These are phyloP conservation scores for Carapus acus DNA, from an alignment of 2,797 vertebrate genomes.

Conservation along the genomic window DNA sequence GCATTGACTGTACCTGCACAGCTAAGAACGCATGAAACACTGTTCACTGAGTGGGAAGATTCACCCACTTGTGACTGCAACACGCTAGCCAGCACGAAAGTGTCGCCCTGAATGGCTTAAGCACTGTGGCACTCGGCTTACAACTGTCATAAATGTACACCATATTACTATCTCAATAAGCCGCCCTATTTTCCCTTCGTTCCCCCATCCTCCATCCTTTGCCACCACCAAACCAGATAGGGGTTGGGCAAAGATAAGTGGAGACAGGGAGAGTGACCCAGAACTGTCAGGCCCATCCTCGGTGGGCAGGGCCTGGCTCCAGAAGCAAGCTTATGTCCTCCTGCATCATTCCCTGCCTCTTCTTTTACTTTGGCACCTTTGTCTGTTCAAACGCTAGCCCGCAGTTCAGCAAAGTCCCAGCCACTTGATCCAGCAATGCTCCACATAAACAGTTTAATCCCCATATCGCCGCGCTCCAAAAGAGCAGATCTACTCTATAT, in stretches of 20 bases:
- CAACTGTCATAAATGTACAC: constrained; percentile 72
- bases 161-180: constrained; percentile 78
- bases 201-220: constrained; percentile 61
- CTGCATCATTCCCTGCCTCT: constrained; percentile 61
- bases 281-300: constrained; percentile 75
- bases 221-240: constrained; percentile 56
- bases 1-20: constrained; percentile 49
- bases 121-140: constrained; percentile 68
- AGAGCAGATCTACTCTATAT: constrained; percentile 74
- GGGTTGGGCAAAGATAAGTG: constrained; percentile 65
- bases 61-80: constrained; percentile 67
- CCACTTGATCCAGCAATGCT: constrained; percentile 72
- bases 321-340: constrained; percentile 66
- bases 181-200: constrained; percentile 71
- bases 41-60: constrained; percentile 58
- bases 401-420: constrained; percentile 59
- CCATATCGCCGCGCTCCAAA: constrained; percentile 69
- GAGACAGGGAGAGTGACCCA: constrained; percentile 71
- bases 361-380: constrained; percentile 68
- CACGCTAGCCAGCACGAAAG: constrained; percentile 54
- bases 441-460: constrained; percentile 75
- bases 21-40: constrained; percentile 65
- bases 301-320: constrained; percentile 67
- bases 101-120: constrained; percentile 66
- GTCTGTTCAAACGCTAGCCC: constrained; percentile 60